phyloP scores from a whole-genome alignment of 2,888 invertebrate genomes.

The Trachelus troglodyta region DNA sequence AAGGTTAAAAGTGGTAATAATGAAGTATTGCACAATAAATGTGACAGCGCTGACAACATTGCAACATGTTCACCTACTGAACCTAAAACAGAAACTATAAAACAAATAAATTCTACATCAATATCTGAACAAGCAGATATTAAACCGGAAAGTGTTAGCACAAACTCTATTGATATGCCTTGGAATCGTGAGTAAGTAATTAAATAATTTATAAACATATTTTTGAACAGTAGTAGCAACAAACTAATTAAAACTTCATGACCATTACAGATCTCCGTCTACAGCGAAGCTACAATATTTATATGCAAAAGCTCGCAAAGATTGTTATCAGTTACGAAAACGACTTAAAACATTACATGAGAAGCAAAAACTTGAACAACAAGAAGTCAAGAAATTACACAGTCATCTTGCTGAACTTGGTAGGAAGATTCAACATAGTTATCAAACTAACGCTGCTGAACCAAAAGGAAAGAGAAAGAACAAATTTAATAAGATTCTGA shows the following conservation, averaged over 20 bases:
- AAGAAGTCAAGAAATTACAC: slow-evolving; percentile 32
- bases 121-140: neutral
- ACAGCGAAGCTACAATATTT: slow-evolving; percentile 12
- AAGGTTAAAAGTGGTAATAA: neutral
- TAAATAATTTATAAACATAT: neutral
- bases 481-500: neutral
- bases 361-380: slow-evolving; percentile 33
- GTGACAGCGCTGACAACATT: neutral
- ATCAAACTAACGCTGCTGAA: neutral
- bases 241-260: neutral
- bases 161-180: neutral
- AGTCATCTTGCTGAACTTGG: slow-evolving; percentile 22
- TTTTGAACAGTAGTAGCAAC: neutral
- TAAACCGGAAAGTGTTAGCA: neutral
- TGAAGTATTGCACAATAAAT: neutral
- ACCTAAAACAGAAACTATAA: neutral
- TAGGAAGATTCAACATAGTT: slow-evolving; percentile 13
- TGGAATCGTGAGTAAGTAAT: neutral
- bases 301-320: slow-evolving; percentile 30
- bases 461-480: slow-evolving; percentile 8
- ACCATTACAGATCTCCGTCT: slow-evolving; percentile 5
- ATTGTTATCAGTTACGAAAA: slow-evolving; percentile 30
- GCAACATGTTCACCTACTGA: neutral
- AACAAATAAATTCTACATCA: neutral
- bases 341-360: slow-evolving; percentile 32